Percentiles rank a stretch among this genome's conserved stretches.
Evolutionary conservation across 2,797 vertebrate species (phyloP).

Genomic region (Etheostoma perlongum): DNA sequence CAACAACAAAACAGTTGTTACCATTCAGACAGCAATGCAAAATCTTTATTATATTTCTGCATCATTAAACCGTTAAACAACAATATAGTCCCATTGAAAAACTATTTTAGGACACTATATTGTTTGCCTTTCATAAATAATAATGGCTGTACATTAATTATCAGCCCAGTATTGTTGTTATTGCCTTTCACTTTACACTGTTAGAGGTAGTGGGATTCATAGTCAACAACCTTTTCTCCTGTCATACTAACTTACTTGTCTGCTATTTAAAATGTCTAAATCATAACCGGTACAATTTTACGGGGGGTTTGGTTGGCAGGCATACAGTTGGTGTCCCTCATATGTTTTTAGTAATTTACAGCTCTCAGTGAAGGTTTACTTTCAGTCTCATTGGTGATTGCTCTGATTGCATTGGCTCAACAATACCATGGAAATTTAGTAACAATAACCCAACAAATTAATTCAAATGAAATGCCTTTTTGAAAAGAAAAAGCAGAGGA

Average conservation of each 20-base stretch:
- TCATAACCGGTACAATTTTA: slow-evolving; percentile 10
- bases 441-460: neutral
- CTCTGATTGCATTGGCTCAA: neutral
- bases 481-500: slow-evolving; percentile 5
- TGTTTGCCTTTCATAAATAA: neutral
- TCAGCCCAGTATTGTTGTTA: neutral
- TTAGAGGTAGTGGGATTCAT: neutral
- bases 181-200: neutral
- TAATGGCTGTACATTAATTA: neutral
- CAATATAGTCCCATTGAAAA: neutral
- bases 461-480: slow-evolving; percentile 5
- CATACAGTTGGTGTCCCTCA: neutral
- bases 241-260: neutral
- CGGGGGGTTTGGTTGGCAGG: slow-evolving; percentile 4
- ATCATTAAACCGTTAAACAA: neutral
- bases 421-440: neutral
- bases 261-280: slow-evolving; percentile 21
- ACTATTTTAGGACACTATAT: neutral
- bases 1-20: neutral
- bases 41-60: neutral
- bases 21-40: too few relatives aligned
- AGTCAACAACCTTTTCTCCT: neutral
- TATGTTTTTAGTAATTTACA: neutral
- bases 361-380: neutral
- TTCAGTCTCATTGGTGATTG: neutral